Base-by-base conservation (phyloP, 2,797 vertebrate genomes). In the Holocentrus rufus region DNA sequence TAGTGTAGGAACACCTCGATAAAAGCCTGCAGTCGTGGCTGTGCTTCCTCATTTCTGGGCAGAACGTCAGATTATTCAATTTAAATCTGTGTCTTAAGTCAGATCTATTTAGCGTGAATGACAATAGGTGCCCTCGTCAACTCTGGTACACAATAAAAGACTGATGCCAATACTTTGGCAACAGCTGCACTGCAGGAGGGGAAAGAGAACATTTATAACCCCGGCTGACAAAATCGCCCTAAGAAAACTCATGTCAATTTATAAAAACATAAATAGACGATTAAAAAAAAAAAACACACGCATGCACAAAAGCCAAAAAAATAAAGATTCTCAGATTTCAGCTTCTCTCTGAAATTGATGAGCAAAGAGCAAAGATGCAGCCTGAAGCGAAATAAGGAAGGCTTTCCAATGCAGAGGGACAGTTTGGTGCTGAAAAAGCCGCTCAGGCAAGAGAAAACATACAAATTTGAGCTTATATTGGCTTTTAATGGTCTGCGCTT, bases 41-140 rank as follows among this genome's bases (percentile, higher is more conserved):
- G 15, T 46, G 14, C 15, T 17, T 46, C 15, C 4, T 17, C 44
- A 46, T 46, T 49, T 78, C 58, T n/a, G 46, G 30, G 36, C 36
- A 46, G 58, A 64, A 74, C 61, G 80, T 79, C 80, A 49, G 85
- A 79, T 80, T 74, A 72, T 78, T 78, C 25, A 64, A 31, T 69
- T 72, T 61, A 46, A 5, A 4, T 46, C 44, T 5, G 14, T 17
- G 52, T 55, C 64, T 67, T 79, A 77, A 79, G 65, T 81, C 77
- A 46, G 25, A 63, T 65, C 70, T 65, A 49, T 61, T 85, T 67
- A 47, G 52, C 25, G 36, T 20, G 56, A 79, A 76, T 52, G 70
- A 72, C 14, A 46, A 17, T 15, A 46, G 44, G 49, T 74, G 72
- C 65, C 42, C 66, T 20, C n/a, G 23, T 72, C 70, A 65, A 30